Conservation (phyloP, 2,888 invertebrate genomes). For the Cephalotes varians region DNA sequence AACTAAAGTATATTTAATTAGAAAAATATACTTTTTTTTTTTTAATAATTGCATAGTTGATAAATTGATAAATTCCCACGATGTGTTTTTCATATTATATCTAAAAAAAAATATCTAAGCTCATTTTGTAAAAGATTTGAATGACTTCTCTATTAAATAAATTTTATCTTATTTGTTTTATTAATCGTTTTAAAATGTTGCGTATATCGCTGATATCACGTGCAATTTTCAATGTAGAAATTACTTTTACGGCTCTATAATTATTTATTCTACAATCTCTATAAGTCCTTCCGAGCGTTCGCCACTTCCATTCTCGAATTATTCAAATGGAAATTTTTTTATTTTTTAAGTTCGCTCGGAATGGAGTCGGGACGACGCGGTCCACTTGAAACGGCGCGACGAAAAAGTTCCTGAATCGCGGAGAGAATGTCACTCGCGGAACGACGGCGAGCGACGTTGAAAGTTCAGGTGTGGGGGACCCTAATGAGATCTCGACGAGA, state of each 20-base stretch:
- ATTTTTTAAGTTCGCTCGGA: background rate
- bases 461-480: constrained; percentile 37
- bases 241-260: background rate
- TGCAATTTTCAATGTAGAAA: background rate
- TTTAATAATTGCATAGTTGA: background rate
- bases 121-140: background rate
- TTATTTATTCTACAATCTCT: background rate
- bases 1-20: background rate
- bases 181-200: background rate
- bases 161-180: background rate
- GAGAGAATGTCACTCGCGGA: constrained; percentile 19
- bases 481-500: constrained; percentile 46
- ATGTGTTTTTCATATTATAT: background rate
- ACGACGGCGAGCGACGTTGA: constrained; percentile 2
- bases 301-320: background rate
- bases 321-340: constrained; percentile 1
- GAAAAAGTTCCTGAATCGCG: constrained; percentile 7
- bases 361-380: background rate
- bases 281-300: background rate
- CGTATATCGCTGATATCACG: no score
- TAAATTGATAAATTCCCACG: background rate
- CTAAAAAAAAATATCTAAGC: background rate
- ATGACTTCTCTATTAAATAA: background rate
- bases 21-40: background rate
- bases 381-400: background rate